Evolutionary conservation across 1,140 invertebrate species (phyloP), one percentile per base, ranked within the genome.

Genomic region (Macrosteles quadrilineatus): DNA sequence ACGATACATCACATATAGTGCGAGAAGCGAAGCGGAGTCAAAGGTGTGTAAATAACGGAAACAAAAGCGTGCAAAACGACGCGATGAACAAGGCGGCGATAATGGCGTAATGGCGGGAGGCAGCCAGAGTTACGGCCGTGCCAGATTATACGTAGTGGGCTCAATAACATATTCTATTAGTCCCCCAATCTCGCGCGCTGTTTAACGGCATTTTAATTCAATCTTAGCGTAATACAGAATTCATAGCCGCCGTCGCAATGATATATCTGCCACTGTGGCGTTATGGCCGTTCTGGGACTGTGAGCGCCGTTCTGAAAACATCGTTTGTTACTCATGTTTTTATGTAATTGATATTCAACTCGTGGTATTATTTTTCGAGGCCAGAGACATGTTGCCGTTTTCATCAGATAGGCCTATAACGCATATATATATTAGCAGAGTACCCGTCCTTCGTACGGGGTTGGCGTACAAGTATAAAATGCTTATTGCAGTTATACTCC

Each of bases 181-280:
- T 62, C 59, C 53, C 57, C 68, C 68, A 69, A 69, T 69, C 68
- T 59, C 47, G 47, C 32, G 55, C 68, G 27, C 57, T 47, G 63
- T 69, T 73, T 73, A 73, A 73, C 72, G 72, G 72, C 72, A 73
- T 70, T 73, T 73, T 71, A 73, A 73, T 73, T 73, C 72, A 73
- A 73, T 73, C 72, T 73, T 57, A 71, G 68, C 67, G 62, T 73
- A 64, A 73, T 73, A 66, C 72, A 73, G 70, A 73, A 73, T 73
- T 73, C 72, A 73, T 70, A 64, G 45, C 50, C 68, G 27, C 64
- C 53, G 65, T 45, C 72, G 30, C 72, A 71, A 73, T 73, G 72
- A 73, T 73, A 68, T 73, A 73, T 73, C 36, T 62, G 68, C 30
- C 68, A 62, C 62, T 64, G 69, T 55, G 29, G 30, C 21, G 70